phyloP scores from a whole-genome alignment of 2,113 vertebrate species.

The Rhinoderma darwinii region DNA sequence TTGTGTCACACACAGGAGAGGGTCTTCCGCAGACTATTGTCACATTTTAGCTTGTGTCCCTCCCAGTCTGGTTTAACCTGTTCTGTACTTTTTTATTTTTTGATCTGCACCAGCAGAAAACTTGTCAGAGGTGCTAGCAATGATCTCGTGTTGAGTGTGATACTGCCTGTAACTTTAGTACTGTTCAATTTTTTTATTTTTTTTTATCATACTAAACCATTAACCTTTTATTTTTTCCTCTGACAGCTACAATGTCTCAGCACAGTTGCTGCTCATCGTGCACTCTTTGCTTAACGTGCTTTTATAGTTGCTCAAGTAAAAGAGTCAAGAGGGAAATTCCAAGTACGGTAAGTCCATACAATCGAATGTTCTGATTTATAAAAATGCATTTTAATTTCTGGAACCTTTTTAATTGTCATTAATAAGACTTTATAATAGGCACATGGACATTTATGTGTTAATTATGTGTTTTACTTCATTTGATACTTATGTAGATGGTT shows the following conservation, averaged over 20 bases:
- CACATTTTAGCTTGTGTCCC: constrained; percentile 6
- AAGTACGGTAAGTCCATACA: background rate
- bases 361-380: background rate
- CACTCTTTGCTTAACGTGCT: background rate
- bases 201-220: background rate
- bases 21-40: constrained; percentile 38
- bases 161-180: no score
- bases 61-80: constrained; percentile 54
- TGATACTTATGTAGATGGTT: no score
- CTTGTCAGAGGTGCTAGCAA: background rate
- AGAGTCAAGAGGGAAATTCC: background rate
- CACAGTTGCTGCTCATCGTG: background rate
- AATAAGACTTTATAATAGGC: background rate
- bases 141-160: background rate
- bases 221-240: background rate
- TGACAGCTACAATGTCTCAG: background rate
- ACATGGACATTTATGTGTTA: background rate
- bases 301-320: constrained; percentile 32
- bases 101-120: background rate
- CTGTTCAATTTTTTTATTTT: background rate
- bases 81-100: constrained; percentile 18
- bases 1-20: constrained; percentile 23
- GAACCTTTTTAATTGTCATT: background rate
- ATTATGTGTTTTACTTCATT: no score
- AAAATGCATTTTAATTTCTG: background rate